These are phyloP conservation scores for Tetramorium alpestre DNA, from an alignment of 1,140 invertebrate genomes.

Conservation along the genomic window DNA sequence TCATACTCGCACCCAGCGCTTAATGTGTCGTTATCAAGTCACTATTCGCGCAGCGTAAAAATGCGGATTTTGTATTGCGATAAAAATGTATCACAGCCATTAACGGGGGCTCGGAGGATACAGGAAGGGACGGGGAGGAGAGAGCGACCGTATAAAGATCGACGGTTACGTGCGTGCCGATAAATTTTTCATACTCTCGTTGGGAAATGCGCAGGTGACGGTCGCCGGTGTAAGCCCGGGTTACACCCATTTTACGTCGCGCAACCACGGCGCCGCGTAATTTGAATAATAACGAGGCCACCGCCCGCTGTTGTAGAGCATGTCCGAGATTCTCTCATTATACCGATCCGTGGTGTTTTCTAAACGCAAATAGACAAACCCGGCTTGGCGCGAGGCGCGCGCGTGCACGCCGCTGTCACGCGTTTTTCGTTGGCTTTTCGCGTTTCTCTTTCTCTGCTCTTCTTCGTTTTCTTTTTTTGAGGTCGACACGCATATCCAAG, in stretches of 20 bases:
- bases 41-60: conserved; percentile 3
- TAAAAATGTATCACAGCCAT: conserved; percentile 37
- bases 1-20: neutral
- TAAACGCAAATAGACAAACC: conserved; percentile 23
- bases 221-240: conserved; percentile 31
- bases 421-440: conserved; percentile 42
- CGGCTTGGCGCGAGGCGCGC: conserved; percentile 14
- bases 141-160: conserved; percentile 32
- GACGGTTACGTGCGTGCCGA: conserved; percentile 55
- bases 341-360: conserved; percentile 47
- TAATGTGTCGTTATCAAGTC: conserved; percentile 30
- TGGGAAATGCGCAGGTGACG: conserved; percentile 52
- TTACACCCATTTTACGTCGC: conserved; percentile 50
- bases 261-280: conserved; percentile 28
- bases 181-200: conserved; percentile 57
- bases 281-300: conserved; percentile 57
- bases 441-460: conserved; percentile 9
- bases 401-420: conserved; percentile 22
- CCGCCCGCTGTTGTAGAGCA: conserved; percentile 12
- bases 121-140: neutral
- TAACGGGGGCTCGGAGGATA: neutral
- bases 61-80: conserved; percentile 34
- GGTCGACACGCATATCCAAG: conserved; percentile 24
- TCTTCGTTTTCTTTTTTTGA: conserved; percentile 7
- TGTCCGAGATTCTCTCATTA: conserved; percentile 51